phyloP scores from a whole-genome alignment of 2,797 vertebrate species.

The Varecia variegata region DNA sequence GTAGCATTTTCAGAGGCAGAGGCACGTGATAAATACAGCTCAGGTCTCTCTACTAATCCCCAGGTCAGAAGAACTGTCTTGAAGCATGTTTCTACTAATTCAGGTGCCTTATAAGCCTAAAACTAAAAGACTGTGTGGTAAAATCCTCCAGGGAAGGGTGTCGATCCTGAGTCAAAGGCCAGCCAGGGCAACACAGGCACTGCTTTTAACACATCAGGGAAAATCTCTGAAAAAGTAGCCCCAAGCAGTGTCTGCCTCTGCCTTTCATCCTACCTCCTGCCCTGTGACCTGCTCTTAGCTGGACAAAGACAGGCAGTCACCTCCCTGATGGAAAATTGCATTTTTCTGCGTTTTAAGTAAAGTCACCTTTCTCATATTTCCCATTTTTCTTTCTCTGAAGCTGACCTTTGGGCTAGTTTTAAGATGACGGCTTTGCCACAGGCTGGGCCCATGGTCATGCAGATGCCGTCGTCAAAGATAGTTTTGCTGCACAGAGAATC shows the following conservation, averaged over 20 bases:
- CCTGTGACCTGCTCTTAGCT: constrained; percentile 69
- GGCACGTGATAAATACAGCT: neutral
- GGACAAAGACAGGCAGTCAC: neutral
- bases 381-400: neutral
- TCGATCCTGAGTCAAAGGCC: constrained; percentile 75
- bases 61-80: neutral
- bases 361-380: neutral
- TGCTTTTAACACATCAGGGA: constrained; percentile 73
- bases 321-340: constrained; percentile 43
- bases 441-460: neutral
- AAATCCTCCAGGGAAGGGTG: constrained; percentile 51
- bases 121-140: constrained; percentile 63
- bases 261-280: constrained; percentile 64
- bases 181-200: neutral
- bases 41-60: constrained; percentile 38
- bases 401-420: neutral
- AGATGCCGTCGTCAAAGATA: neutral
- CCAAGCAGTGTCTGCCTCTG: neutral
- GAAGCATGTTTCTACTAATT: constrained; percentile 31
- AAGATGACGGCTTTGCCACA: neutral
- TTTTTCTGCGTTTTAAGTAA: constrained; percentile 45
- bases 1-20: neutral
- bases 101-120: constrained; percentile 12
- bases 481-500: neutral
- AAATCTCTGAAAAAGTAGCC: constrained; percentile 58